Conservation (phyloP, 2,888 invertebrate species). For the Xylota sylvarum region DNA sequence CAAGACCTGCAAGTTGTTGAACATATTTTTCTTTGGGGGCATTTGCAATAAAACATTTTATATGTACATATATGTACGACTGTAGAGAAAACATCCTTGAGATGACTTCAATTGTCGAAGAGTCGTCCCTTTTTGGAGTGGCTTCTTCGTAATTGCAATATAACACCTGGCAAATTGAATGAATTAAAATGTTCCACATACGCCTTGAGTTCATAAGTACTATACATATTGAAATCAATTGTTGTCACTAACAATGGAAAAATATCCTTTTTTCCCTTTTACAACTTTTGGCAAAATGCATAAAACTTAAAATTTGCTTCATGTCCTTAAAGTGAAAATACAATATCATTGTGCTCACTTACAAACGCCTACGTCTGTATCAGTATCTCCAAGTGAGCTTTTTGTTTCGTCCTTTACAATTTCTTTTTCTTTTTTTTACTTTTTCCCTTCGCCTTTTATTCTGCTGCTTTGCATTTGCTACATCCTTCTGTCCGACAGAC, state of each 20-base stretch:
- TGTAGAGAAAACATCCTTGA: slow-evolving; percentile 2
- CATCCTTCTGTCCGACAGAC: slow-evolving; percentile 74
- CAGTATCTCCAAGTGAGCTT: slow-evolving; percentile 21
- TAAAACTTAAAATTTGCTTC: slow-evolving; percentile 6
- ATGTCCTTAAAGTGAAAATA: background rate
- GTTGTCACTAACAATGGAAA: background rate
- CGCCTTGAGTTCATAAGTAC: background rate
- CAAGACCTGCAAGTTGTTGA: slow-evolving; percentile 52
- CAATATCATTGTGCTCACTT: slow-evolving; percentile 63
- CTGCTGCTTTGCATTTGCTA: slow-evolving; percentile 65
- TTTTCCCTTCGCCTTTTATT: background rate
- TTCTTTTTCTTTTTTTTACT: slow-evolving; percentile 35
- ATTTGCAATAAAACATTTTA: slow-evolving; percentile 33
- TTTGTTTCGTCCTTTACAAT: slow-evolving; percentile 40
- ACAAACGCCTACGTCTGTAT: slow-evolving; percentile 72
- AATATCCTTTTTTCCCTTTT: background rate
- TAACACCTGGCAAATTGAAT: background rate
- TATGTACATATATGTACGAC: background rate
- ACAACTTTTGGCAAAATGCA: background rate
- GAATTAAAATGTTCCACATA: slow-evolving; percentile 4
- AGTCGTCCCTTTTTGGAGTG: slow-evolving; percentile 27
- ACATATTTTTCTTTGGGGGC: slow-evolving; percentile 61
- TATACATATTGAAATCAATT: background rate
- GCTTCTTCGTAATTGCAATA: slow-evolving; percentile 30
- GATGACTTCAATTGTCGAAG: slow-evolving; percentile 18